A percentile compares a stretch with the other conserved stretches of the same genome.
phyloP scores from a whole-genome alignment of 2,113 vertebrate species.

The Alligator sinensis region DNA sequence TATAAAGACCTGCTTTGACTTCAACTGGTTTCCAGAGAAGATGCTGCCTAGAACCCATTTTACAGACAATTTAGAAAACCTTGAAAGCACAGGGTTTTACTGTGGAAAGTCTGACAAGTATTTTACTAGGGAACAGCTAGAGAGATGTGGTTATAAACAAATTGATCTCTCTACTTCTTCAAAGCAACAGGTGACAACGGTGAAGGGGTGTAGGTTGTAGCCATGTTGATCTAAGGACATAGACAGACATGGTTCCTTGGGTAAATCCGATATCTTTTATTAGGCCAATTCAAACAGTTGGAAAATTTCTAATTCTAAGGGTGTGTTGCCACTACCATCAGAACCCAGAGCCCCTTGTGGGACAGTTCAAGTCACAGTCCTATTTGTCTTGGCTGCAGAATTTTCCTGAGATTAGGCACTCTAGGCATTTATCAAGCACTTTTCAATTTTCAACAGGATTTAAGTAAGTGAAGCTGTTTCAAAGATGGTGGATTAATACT shows the following conservation, averaged over 20 bases:
- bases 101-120: neutral
- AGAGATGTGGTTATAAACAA: neutral
- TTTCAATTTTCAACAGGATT: slow-evolving; percentile 60
- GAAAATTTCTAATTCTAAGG: neutral
- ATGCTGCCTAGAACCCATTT: neutral
- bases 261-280: no score
- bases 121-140: neutral
- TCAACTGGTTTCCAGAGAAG: slow-evolving; percentile 12
- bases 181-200: neutral
- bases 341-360: neutral
- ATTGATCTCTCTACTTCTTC: slow-evolving; percentile 3
- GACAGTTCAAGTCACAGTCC: slow-evolving; percentile 21
- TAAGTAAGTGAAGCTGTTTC: slow-evolving; percentile 42
- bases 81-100: neutral
- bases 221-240: no score
- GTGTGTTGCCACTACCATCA: neutral
- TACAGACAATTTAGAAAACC: slow-evolving; percentile 16
- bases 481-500: slow-evolving; percentile 54
- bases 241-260: no score
- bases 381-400: slow-evolving; percentile 36
- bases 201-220: neutral
- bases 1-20: neutral
- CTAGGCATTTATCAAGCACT: slow-evolving; percentile 43
- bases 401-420: slow-evolving; percentile 44
- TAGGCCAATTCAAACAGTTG: no score